Evolutionary conservation across 2,888 invertebrate species (phyloP).

Genomic region (Argyra leucocephala): DNA sequence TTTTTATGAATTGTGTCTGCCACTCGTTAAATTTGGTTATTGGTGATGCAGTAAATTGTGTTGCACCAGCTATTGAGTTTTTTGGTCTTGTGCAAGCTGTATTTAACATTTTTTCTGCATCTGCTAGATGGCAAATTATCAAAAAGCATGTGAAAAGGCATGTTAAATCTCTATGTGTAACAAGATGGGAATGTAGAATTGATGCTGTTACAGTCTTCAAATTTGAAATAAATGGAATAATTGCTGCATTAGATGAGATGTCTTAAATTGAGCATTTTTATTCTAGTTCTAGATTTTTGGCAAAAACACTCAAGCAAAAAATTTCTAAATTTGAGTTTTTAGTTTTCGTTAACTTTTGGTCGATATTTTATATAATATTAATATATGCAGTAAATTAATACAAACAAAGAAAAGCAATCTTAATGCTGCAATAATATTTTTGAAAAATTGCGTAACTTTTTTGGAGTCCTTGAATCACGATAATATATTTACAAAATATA

Average conservation of each 20-base stretch:
- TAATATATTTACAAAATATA: conserved; percentile 12
- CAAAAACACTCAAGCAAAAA: conserved; percentile 8
- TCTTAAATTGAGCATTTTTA: conserved; percentile 5
- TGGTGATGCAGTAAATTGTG: conserved; percentile 8
- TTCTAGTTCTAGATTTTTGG: conserved; percentile 5
- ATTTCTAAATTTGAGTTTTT: conserved; percentile 8
- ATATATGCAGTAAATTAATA: conserved; percentile 11
- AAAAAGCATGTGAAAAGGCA: conserved; percentile 8
- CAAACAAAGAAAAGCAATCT: conserved; percentile 11
- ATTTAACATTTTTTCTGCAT: conserved; percentile 7
- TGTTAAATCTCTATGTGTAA: conserved; percentile 9
- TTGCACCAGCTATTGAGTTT: conserved; percentile 8
- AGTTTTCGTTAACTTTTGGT: conserved; percentile 8
- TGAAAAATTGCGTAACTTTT: conserved; percentile 11
- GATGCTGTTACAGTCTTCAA: conserved; percentile 7
- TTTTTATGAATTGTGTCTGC: conserved; percentile 9
- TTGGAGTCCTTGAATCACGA: conserved; percentile 12
- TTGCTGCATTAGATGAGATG: conserved; percentile 8
- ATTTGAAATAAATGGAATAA: conserved; percentile 8
- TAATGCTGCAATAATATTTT: conserved; percentile 12
- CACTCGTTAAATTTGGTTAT: conserved; percentile 8
- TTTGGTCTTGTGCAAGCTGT: conserved; percentile 7
- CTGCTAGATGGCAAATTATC: conserved; percentile 7
- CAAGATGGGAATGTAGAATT: conserved; percentile 9
- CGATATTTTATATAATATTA: conserved; percentile 11